Evolutionary conservation across 1,140 invertebrate species (phyloP).

Genomic region (Trichonephila clavipes): DNA sequence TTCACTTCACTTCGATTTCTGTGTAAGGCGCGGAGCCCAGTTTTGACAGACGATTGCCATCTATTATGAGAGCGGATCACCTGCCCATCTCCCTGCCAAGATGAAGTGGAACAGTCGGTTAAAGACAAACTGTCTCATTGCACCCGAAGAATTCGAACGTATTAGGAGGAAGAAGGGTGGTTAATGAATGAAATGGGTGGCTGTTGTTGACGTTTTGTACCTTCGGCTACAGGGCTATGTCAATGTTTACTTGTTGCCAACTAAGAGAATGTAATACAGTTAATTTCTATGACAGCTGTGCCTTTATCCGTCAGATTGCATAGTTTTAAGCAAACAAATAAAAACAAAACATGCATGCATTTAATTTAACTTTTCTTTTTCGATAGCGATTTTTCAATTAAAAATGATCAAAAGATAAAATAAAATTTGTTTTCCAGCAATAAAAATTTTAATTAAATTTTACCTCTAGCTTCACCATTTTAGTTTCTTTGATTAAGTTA

Average conservation of each 20-base stretch:
- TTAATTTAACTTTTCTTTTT: too few species aligned
- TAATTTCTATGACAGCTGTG: not conserved
- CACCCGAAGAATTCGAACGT: not conserved
- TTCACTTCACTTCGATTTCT: conserved; percentile 2
- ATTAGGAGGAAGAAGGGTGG: not conserved
- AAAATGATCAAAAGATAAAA: too few species aligned
- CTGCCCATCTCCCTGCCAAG: not conserved
- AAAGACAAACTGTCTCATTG: conserved; percentile 16
- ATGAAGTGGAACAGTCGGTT: not conserved
- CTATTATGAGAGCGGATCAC: not conserved
- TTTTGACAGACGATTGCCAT: conserved; percentile 15
- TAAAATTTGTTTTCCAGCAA: too few species aligned
- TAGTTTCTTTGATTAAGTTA: too few species aligned
- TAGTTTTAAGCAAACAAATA: too few species aligned
- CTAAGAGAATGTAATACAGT: not conserved
- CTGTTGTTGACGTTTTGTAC: not conserved
- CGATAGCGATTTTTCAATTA: too few species aligned
- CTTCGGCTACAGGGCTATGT: not conserved
- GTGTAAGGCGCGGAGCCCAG: not conserved
- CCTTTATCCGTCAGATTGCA: not conserved
- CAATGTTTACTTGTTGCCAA: not conserved
- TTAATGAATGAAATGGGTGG: not conserved
- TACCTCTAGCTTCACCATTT: too few species aligned
- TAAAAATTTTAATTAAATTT: too few species aligned
- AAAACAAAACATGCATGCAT: too few species aligned